phyloP scores from a whole-genome alignment of 2,797 vertebrate species.

The Schizopygopsis malacanthus region DNA sequence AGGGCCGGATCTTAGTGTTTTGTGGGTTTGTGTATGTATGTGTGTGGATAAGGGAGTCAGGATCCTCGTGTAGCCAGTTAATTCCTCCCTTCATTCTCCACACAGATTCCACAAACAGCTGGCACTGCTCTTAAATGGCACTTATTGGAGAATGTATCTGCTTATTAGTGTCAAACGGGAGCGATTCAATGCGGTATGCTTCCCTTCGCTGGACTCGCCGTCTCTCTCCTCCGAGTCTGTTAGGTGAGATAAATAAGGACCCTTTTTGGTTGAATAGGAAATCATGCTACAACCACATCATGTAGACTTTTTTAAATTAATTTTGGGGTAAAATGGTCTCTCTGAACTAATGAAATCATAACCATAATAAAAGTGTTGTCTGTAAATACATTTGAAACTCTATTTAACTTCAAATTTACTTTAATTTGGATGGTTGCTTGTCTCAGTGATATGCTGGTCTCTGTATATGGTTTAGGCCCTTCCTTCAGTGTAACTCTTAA shows the following conservation, averaged over 20 bases:
- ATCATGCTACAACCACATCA: constrained; percentile 6
- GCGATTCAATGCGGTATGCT: constrained; percentile 38
- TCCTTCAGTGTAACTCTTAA: not conserved
- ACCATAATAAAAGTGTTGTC: not conserved
- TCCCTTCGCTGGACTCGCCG: constrained; percentile 22
- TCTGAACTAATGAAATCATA: not conserved
- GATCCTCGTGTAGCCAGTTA: constrained; percentile 54
- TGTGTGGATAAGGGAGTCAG: constrained; percentile 43
- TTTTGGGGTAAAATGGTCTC: not conserved
- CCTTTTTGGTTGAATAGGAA: constrained; percentile 22
- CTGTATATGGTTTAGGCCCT: not conserved
- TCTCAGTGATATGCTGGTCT: not conserved
- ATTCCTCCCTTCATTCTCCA: constrained; percentile 56
- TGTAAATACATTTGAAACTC: not conserved
- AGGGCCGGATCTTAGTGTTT: constrained; percentile 54
- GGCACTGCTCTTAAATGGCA: constrained; percentile 57
- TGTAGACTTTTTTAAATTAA: not conserved
- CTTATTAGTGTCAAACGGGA: constrained; percentile 42
- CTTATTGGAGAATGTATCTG: constrained; percentile 54
- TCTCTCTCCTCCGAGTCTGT: constrained; percentile 26
- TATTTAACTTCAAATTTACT: not conserved
- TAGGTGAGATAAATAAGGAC: constrained; percentile 7
- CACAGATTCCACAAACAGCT: constrained; percentile 61
- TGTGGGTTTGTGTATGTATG: constrained; percentile 29
- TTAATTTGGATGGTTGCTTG: not conserved